Evolutionary conservation across 2,888 invertebrate species (phyloP), one percentile per base, ranked within the genome.

Genomic region (Polymixis lichenea): DNA sequence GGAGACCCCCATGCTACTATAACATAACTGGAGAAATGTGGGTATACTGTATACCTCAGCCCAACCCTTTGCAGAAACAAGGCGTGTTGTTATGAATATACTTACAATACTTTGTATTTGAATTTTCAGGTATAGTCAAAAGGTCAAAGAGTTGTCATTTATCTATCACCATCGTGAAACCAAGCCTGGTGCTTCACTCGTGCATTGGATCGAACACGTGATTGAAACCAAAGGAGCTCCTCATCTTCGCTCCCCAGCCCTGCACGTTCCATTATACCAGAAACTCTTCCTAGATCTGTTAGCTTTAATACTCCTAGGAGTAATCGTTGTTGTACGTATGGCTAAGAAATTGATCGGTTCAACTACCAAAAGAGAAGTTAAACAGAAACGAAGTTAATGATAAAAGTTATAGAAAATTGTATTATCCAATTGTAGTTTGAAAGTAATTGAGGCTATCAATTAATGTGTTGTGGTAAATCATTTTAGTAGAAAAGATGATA

Each of bases 131-230:
- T 94, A 93, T 68, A 66, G 62, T 6, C 60, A 89, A 17, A 91
- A 84, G 53, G 90, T 86, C 0, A 89, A 92, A 62, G 90, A 92
- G 51, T 75, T 93, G 0, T 94, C 94, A 0, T 84, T 87, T 5
- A 81, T 92, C 25, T 94, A 92, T 83, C 93, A 93, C 72, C 88
- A 93, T 67, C 95, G 97, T 1, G 97, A 97, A 0, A 92, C 96
- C 71, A 92, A 96, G 11, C 97, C 98, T 0, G 92, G 97, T 70
- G 96, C 97, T 28, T 97, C 97, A 19, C 96, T 98, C 38, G 94
- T 97, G n/a, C 98, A 97, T 93, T 98, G 98, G 98, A 96, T 97
- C 56, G 97, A 98, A 90, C 97, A 98, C 89, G 97, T 97, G 7
- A 96, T 97, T 0, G 92, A 95, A 78, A 97, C 97, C 0, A 91